Percentiles rank a stretch among this genome's conserved stretches.
phyloP scores from a whole-genome alignment of 2,113 vertebrate species.

The Grantiella picta region DNA sequence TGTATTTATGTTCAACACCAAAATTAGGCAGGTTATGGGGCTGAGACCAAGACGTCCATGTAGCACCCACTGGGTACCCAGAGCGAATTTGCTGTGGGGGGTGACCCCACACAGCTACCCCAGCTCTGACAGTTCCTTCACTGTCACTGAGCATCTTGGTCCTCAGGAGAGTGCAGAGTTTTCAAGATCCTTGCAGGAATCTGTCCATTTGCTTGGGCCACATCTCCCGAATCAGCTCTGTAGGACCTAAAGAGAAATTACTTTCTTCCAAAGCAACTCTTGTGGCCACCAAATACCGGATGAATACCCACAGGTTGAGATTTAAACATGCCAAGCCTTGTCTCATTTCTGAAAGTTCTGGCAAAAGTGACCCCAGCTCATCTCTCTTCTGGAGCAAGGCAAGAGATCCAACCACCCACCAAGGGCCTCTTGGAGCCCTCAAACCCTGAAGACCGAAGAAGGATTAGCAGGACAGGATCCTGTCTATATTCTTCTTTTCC shows the following conservation, averaged over 20 bases:
- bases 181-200: not conserved
- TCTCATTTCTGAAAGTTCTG: not conserved
- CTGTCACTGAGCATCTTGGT: not conserved
- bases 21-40: not conserved
- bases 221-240: not conserved
- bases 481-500: not conserved
- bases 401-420: not conserved
- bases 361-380: not conserved
- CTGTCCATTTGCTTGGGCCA: too few species aligned
- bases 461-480: not conserved
- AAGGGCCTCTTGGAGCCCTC: not conserved
- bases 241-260: not conserved
- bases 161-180: not conserved
- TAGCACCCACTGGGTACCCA: accelerated
- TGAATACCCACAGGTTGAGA: not conserved
- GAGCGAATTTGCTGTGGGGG: not conserved
- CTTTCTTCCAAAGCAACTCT: not conserved
- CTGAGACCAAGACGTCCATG: not conserved
- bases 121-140: not conserved
- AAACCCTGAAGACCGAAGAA: not conserved
- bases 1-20: not conserved
- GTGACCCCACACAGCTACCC: not conserved
- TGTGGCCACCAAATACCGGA: not conserved
- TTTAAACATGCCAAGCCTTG: not conserved
- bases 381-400: not conserved